A percentile compares a stretch with the other conserved stretches of the same genome.
Conservation (phyloP, 1,140 invertebrate genomes). For the Scaptodrosophila lebanonensis region DNA sequence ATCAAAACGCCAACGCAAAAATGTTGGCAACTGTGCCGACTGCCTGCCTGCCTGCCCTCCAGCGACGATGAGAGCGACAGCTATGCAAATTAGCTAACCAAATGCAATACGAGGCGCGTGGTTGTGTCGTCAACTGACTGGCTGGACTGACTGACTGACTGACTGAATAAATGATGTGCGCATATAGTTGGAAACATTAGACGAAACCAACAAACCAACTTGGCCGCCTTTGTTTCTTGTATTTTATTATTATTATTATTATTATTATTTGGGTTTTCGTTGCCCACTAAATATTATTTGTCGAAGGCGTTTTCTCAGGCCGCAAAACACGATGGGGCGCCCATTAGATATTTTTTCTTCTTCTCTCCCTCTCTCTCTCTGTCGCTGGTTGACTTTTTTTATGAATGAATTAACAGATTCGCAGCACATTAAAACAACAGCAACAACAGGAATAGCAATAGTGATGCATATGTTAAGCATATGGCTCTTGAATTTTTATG, state of each 20-base stretch:
- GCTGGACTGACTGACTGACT: constrained; percentile 18
- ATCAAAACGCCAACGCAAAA: constrained; percentile 57
- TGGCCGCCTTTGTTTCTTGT: no score
- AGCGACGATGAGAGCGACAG: constrained; percentile 29
- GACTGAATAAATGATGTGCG: constrained; percentile 26
- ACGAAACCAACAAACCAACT: no score
- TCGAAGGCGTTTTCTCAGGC: constrained; percentile 6
- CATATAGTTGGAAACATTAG: no score
- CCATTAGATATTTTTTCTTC: constrained; percentile 21
- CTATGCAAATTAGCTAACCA: constrained; percentile 70
- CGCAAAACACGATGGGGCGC: neutral
- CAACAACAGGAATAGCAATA: constrained; percentile 14
- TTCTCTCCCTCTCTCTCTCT: neutral
- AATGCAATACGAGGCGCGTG: constrained; percentile 45
- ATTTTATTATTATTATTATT: no score
- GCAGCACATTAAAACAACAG: neutral
- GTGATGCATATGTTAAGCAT: constrained; percentile 42
- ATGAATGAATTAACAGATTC: constrained; percentile 46
- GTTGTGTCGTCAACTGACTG: constrained; percentile 34
- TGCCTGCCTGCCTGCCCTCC: no score
- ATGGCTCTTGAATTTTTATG: constrained; percentile 31
- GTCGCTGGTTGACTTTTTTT: constrained; percentile 6
- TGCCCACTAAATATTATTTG: constrained; percentile 23
- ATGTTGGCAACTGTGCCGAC: neutral
- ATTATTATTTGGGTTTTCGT: neutral